These are phyloP conservation scores for Thunnus albacares DNA, from an alignment of 2,797 vertebrate genomes.

Conservation along the genomic window DNA sequence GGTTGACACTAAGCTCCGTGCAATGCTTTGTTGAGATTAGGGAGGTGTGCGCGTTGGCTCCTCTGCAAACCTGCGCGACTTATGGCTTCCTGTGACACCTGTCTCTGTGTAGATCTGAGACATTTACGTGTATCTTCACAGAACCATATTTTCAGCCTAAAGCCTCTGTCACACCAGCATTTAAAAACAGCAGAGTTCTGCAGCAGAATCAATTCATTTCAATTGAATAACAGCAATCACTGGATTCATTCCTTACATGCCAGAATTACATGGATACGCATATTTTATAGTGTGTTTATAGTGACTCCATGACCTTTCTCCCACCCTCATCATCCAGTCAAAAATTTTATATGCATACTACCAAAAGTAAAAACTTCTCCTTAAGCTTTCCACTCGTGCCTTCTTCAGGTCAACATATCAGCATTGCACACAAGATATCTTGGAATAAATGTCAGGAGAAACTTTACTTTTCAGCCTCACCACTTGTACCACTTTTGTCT, in stretches of 20 bases:
- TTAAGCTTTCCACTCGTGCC: background rate
- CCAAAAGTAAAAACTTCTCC: background rate
- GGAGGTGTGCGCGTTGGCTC: no score
- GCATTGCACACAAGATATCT: background rate
- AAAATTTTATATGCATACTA: background rate
- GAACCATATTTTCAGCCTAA: background rate
- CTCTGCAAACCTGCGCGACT: no score
- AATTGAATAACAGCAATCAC: background rate
- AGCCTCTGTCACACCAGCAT: background rate
- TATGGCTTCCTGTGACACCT: background rate
- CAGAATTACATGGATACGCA: background rate
- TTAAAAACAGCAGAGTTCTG: background rate
- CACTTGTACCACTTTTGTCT: background rate
- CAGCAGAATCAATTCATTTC: background rate
- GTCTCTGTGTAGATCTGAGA: background rate
- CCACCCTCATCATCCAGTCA: background rate
- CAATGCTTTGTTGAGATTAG: no score
- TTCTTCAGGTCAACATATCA: background rate
- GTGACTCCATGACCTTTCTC: background rate
- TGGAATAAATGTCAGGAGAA: background rate
- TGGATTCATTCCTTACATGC: background rate
- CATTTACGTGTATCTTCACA: background rate
- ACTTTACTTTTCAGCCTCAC: background rate
- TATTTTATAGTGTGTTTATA: constrained; percentile 1
- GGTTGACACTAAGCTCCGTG: no score